phyloP scores from a whole-genome alignment of 2,888 invertebrate species.

The Gnatocerus cornutus region DNA sequence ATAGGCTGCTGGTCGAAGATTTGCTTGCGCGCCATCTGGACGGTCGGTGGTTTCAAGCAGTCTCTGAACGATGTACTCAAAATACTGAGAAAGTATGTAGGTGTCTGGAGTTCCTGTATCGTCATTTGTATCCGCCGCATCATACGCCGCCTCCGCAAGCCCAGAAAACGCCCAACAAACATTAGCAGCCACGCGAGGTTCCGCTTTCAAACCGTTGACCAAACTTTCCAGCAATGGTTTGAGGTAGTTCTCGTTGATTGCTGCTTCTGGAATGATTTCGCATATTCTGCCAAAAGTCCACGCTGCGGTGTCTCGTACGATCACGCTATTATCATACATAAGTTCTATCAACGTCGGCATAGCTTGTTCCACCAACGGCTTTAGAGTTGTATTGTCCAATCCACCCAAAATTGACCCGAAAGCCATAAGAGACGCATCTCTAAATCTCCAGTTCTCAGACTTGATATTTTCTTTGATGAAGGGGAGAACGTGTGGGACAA shows the following conservation, averaged over 20 bases:
- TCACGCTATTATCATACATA: conserved; percentile 95
- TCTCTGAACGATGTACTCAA: conserved; percentile 93
- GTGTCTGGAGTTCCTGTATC: conserved; percentile 87
- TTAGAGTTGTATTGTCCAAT: conserved; percentile 88
- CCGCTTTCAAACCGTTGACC: conserved; percentile 90
- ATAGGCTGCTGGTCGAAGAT: conserved; percentile 96
- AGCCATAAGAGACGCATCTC: conserved; percentile 98
- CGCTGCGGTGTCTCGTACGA: conserved; percentile 96
- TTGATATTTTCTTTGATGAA: conserved; percentile 97
- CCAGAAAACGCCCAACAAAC: conserved; percentile 99
- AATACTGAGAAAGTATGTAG: conserved; percentile 94
- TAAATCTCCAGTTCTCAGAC: conserved; percentile 88
- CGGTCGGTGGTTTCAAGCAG: conserved; percentile 96
- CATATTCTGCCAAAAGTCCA: conserved; percentile 97
- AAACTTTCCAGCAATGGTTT: conserved; percentile 87
- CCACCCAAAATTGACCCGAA: conserved; percentile 92
- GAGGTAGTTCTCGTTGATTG: conserved; percentile 89
- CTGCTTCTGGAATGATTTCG: conserved; percentile 96
- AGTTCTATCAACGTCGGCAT: conserved; percentile 96
- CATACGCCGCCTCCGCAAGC: conserved; percentile 96
- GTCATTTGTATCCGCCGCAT: conserved; percentile 82
- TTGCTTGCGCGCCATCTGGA: conserved; percentile 93
- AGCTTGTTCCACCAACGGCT: conserved; percentile 96
- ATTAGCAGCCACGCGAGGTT: conserved; percentile 97
- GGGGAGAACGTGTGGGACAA: conserved; percentile 95